Evolutionary conservation across 2,888 invertebrate species (phyloP).

Genomic region (Venusia cambrica): DNA sequence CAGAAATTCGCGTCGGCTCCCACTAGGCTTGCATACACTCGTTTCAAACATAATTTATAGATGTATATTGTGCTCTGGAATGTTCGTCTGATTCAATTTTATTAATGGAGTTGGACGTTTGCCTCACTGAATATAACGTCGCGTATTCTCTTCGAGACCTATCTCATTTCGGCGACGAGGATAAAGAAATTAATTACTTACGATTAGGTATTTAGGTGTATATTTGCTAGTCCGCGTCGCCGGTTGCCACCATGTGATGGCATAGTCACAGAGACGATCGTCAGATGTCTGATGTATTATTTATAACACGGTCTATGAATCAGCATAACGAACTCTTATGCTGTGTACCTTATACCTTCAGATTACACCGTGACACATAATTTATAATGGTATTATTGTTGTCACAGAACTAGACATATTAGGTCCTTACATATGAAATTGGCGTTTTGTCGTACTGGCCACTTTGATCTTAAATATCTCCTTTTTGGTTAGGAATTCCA

Average conservation of each 20-base stretch:
- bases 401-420: too few species aligned
- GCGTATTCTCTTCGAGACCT: slow-evolving; percentile 64
- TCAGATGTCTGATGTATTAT: not conserved
- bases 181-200: slow-evolving; percentile 51
- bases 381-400: too few species aligned
- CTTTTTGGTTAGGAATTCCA: too few species aligned
- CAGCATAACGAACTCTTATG: not conserved
- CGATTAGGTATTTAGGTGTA: slow-evolving; percentile 41
- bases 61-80: slow-evolving; percentile 75
- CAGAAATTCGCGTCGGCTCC: slow-evolving; percentile 12
- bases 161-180: slow-evolving; percentile 44
- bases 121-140: slow-evolving; percentile 74
- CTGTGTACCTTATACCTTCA: too few species aligned
- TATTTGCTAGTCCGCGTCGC: slow-evolving; percentile 34
- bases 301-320: not conserved
- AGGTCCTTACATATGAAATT: too few species aligned
- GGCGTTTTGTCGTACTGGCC: too few species aligned
- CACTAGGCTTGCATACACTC: slow-evolving; percentile 30
- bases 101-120: slow-evolving; percentile 80
- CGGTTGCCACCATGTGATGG: slow-evolving; percentile 37
- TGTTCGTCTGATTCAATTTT: slow-evolving; percentile 80
- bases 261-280: slow-evolving; percentile 9
- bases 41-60: slow-evolving; percentile 59
- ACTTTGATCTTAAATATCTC: too few species aligned
- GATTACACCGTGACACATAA: too few species aligned